phyloP scores from a whole-genome alignment of 2,113 vertebrate genomes.

The Fulica atra region DNA sequence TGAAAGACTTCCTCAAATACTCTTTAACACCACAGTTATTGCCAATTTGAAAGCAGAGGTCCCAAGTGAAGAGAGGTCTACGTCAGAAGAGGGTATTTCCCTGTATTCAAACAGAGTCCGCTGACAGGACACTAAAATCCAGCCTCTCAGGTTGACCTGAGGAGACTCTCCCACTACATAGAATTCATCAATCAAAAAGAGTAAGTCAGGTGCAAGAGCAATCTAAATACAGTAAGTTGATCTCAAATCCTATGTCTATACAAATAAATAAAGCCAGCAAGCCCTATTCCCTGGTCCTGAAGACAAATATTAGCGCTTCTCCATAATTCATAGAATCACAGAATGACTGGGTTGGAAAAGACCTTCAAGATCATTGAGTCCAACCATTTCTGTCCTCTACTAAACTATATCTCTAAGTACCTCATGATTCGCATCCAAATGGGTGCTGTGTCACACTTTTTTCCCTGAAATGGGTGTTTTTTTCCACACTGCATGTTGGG shows the following conservation, averaged over 20 bases:
- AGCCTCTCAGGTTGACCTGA: background rate
- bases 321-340: background rate
- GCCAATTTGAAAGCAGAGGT: background rate
- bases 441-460: background rate
- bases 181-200: background rate
- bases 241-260: background rate
- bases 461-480: background rate
- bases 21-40: background rate
- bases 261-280: background rate
- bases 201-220: background rate
- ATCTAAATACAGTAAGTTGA: background rate
- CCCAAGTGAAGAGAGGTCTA: background rate
- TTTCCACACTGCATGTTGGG: background rate
- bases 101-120: accelerated
- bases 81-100: background rate
- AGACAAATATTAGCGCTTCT: background rate
- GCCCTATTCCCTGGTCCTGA: background rate
- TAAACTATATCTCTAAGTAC: too few relatives aligned
- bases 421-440: too few relatives aligned
- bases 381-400: too few relatives aligned
- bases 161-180: background rate
- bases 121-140: background rate
- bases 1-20: background rate
- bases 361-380: too few relatives aligned
- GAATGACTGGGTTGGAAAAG: too few relatives aligned